Evolutionary conservation across 2,888 invertebrate species (phyloP), one percentile per base, ranked within the genome.

Genomic region (Lysandra bellargus): DNA sequence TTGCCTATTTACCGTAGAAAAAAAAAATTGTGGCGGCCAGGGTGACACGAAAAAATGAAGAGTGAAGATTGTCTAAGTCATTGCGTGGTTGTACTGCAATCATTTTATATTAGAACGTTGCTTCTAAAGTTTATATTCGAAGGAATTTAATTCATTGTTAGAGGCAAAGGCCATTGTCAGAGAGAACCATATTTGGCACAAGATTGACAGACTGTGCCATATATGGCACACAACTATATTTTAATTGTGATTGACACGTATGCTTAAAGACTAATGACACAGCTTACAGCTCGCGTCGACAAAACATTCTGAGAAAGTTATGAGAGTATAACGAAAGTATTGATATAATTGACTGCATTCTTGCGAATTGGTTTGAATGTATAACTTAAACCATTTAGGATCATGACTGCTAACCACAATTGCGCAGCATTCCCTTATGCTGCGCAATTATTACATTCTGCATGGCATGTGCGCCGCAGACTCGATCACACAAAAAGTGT

Each of bases 31-130:
- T 4, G 53, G 53, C 14, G 53, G 53, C 53, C 12, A 49, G 12
- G 14, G 14, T 14, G 53, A 53, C 4, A 14, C 14, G 53, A 14
- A 57, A 57, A 57, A 57, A 17, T 4, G 4, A 57, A 53, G 14
- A 4, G 53, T 14, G 4, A 4, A 57, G 17, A 17, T 57, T 57
- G 57, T 17, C 57, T 4, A 57, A 57, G 4, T 57, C 17, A 17
- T 57, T 4, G 17, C 4, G 57, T 57, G 17, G 57, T 57, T 57
- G 1, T 57, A 57, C 17, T 57, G 74, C 44, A 74, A 74, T 44
- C 44, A 74, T 74, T 74, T 74, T 74, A 44, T 74, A 74, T 69
- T 37, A 37, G 69, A 75, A 49, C 49, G 75, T 75, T 75, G 49
- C 44, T 49, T 75, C 75, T 75, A 75, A 75, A 75, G 44, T 75